A percentile compares a stretch with the other conserved stretches of the same genome.
Evolutionary conservation across 53 echinoderm and acorn worm species (phyloP).

Genomic region (Henricia sp.): DNA sequence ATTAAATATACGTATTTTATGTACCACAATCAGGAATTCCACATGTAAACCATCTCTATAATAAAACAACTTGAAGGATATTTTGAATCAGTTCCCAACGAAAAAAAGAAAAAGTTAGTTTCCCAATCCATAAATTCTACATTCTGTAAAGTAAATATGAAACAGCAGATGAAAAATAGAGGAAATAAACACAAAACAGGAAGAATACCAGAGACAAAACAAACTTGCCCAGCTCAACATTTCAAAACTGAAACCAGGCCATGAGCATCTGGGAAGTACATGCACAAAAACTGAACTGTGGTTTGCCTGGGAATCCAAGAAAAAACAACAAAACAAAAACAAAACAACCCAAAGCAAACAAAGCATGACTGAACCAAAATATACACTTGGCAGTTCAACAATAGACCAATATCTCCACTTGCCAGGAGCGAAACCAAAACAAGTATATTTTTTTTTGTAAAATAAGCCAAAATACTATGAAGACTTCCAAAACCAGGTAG

Average conservation of each 20-base stretch:
- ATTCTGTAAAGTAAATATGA: not conserved
- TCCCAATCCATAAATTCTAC: not conserved
- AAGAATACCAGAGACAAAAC: constrained; percentile 39
- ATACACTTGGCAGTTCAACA: not conserved
- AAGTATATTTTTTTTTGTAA: constrained; percentile 16
- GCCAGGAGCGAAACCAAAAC: constrained; percentile 53
- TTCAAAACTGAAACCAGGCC: constrained; percentile 49
- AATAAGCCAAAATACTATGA: constrained; percentile 29
- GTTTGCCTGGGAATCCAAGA: not conserved
- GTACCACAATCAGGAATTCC: no score
- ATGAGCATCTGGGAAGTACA: no score
- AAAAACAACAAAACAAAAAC: constrained; percentile 30
- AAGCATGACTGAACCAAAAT: constrained; percentile 33
- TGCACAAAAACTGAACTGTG: not conserved
- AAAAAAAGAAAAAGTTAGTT: not conserved
- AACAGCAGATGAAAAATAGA: not conserved
- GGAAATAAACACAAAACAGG: constrained; percentile 26
- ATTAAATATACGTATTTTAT: no score
- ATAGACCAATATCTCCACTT: constrained; percentile 17
- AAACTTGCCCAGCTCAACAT: constrained; percentile 6
- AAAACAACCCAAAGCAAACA: constrained; percentile 37
- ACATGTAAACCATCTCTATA: no score
- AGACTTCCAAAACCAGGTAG: not conserved
- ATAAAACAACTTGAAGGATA: no score
- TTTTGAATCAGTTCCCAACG: no score